phyloP scores from a whole-genome alignment of 2,797 vertebrate species.

The Hyperoplus lanceolatus region DNA sequence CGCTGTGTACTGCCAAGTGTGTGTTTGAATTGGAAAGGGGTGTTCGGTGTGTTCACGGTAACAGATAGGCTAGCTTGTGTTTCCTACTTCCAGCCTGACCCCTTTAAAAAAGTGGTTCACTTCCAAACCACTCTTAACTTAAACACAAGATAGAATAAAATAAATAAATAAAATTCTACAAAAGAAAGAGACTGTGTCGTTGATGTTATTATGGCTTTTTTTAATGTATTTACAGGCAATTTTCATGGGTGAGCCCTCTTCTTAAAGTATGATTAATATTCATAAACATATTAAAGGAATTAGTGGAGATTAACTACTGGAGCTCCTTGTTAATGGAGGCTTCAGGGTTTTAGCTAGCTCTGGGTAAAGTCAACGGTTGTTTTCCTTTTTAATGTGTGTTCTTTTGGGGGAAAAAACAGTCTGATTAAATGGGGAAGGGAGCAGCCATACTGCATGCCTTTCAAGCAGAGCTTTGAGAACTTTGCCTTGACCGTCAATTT shows the following conservation, averaged over 20 bases:
- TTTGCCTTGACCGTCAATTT: conserved; percentile 45
- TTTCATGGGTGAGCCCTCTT: conserved; percentile 1
- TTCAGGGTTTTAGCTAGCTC: conserved; percentile 21
- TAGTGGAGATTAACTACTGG: neutral
- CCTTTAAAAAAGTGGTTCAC: conserved; percentile 2
- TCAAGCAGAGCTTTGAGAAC: conserved; percentile 41
- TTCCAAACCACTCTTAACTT: neutral
- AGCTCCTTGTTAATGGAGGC: conserved; percentile 3
- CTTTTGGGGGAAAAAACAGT: conserved; percentile 44
- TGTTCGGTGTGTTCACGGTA: conserved; percentile 37
- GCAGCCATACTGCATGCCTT: conserved; percentile 17
- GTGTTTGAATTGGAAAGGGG: conserved; percentile 73
- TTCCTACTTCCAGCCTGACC: conserved; percentile 33
- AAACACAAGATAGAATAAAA: conserved; percentile 20
- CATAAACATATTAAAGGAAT: conserved; percentile 25
- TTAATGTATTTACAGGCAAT: neutral
- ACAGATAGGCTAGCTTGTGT: conserved; percentile 56
- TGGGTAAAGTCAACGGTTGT: conserved; percentile 46
- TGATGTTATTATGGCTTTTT: conserved; percentile 12
- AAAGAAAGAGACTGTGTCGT: conserved; percentile 8
- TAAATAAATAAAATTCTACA: neutral
- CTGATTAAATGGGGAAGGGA: conserved; percentile 56
- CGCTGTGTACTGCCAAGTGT: conserved; percentile 59
- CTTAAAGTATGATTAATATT: conserved; percentile 24
- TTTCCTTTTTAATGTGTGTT: conserved; percentile 37